A percentile compares a stretch with the other conserved stretches of the same genome.
Conservation (phyloP, 2,797 vertebrate genomes). For the Rhynchonycteris naso region DNA sequence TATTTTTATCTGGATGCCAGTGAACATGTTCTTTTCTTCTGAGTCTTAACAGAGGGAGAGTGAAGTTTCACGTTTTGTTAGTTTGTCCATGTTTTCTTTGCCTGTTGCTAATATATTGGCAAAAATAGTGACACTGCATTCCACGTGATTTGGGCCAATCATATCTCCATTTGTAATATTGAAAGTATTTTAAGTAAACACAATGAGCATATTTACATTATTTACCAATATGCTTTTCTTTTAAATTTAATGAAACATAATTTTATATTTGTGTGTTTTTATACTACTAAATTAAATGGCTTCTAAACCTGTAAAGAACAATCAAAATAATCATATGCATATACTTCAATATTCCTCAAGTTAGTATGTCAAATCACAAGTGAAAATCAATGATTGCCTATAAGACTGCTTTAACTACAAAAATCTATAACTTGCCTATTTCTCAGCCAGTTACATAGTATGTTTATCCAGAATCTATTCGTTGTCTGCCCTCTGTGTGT, state of each 20-base stretch:
- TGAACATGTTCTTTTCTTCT: not conserved
- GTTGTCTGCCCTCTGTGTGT: not conserved
- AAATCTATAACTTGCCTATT: not conserved
- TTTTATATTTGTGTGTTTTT: slow-evolving; percentile 33
- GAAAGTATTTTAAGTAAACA: slow-evolving; percentile 6
- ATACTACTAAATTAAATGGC: not conserved
- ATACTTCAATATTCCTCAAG: not conserved
- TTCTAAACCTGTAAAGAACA: slow-evolving; percentile 33
- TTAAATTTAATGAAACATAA: slow-evolving; percentile 13
- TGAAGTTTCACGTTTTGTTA: not conserved
- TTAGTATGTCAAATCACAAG: not conserved
- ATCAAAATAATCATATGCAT: not conserved
- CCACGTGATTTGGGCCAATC: not conserved
- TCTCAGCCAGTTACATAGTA: not conserved
- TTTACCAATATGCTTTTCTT: slow-evolving; percentile 25
- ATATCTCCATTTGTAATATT: not conserved
- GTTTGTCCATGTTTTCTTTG: not conserved
- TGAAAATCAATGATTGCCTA: slow-evolving; percentile 25
- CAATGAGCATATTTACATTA: not conserved
- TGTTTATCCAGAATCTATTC: not conserved
- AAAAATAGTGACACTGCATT: not conserved
- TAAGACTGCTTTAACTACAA: not conserved
- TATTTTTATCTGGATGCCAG: not conserved
- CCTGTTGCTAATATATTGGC: not conserved
- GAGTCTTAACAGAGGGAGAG: not conserved